Base-by-base conservation (phyloP, 2,113 vertebrate species). In the Tyto alba region DNA sequence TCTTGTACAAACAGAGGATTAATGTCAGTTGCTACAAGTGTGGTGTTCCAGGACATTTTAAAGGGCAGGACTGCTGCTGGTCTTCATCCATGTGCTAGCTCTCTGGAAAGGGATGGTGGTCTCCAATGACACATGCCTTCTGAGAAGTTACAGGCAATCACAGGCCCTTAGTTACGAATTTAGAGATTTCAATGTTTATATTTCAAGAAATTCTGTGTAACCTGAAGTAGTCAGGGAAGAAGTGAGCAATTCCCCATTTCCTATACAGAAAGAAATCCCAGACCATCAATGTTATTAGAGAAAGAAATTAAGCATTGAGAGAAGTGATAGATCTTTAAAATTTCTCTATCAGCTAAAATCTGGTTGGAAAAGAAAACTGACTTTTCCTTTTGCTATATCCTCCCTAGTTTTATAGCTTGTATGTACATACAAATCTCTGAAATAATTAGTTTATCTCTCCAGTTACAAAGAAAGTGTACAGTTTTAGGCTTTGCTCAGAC, bases 1-100 rank as follows among this genome's bases (percentile, higher is more conserved):
- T 93, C 76, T 92, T 85, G 82, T 85, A 86, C 56, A 90, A 92
- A 87, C 63, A 94, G 56, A 82, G 40, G 53, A 76, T 87, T 88
- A 92, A 57, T 25, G 29, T 43, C 55, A 89, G 59, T 57, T 88
- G 89, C 55, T 88, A 66, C 17, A 90, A 92, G 10, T 17, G 36
- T 87, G 68, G 52, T 36, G 36, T 81, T 86, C 68, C 79, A 92
- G 83, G 34, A 67, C 9, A 47, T 60, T 77, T 71, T 56, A 81
- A 75, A 86, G 30, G 43, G 18, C 40, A 45, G 73, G 62, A 50
- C 21, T 64, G 16, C 11, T 63, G 41, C 60, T 92, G 72, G 59
- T 11, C 48, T 62, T 89, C 38, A 62, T 45, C 67, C 7, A 15
- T 5, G 8, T 11, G 9, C 30, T 83, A 78, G 55, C 18, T 81